Evolutionary conservation across 2,797 vertebrate species (phyloP).

Genomic region (Pseudomugil gertrudae): DNA sequence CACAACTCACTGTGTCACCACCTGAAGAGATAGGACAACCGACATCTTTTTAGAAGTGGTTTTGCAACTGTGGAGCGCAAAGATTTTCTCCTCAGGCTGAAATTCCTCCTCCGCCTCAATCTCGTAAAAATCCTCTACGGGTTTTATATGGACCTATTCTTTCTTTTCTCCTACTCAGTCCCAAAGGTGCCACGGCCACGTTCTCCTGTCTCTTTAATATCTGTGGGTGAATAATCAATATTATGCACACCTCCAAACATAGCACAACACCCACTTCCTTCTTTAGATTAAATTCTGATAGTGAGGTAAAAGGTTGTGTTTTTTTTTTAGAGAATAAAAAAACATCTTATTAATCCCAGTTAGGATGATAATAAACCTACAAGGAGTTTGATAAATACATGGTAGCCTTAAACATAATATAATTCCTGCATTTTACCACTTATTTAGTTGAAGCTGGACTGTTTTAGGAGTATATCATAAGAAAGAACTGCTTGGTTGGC

Average conservation of each 20-base stretch:
- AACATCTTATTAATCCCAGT: conserved; percentile 11
- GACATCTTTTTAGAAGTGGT: conserved; percentile 67
- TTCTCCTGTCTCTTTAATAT: conserved; percentile 75
- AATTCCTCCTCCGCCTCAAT: conserved; percentile 50
- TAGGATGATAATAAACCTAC: conserved; percentile 14
- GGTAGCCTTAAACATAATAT: conserved; percentile 12
- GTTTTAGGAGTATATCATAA: conserved; percentile 50
- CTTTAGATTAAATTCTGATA: conserved; percentile 53
- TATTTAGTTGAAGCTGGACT: conserved; percentile 18
- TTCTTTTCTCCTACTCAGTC: conserved; percentile 72
- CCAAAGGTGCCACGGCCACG: conserved; percentile 60
- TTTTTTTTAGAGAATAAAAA: neutral
- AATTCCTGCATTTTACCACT: conserved; percentile 8
- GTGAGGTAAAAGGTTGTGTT: conserved; percentile 24
- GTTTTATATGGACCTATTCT: conserved; percentile 61
- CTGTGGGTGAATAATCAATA: conserved; percentile 78
- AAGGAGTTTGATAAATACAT: conserved; percentile 22
- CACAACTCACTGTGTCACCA: conserved; percentile 62
- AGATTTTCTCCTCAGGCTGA: conserved; percentile 60
- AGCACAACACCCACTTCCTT: conserved; percentile 67
- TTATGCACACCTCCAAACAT: conserved; percentile 72
- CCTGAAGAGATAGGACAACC: conserved; percentile 64
- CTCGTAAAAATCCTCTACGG: conserved; percentile 65
- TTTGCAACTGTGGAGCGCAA: conserved; percentile 60
- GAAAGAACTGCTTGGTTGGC: conserved; percentile 43